Conservation (phyloP, 2,888 invertebrate genomes). For the Lottia gigantea region DNA sequence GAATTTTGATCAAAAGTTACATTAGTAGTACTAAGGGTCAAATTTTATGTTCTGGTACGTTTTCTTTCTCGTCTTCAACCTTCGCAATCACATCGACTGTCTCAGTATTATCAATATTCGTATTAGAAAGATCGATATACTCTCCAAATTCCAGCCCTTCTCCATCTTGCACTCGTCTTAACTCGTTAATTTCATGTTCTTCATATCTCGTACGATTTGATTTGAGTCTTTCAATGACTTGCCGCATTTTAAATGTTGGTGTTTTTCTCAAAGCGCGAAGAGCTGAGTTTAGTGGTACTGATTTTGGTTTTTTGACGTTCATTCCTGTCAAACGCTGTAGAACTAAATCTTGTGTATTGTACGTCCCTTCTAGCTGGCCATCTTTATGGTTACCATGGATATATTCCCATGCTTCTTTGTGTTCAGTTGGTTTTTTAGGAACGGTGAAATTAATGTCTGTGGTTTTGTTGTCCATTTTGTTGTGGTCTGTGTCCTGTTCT, state of each 20-base stretch:
- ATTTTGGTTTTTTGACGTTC: constrained; percentile 28
- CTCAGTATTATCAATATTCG: constrained; percentile 13
- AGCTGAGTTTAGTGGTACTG: constrained; percentile 49
- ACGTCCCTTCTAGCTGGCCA: constrained; percentile 36
- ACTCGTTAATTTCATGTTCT: constrained; percentile 52
- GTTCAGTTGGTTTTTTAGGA: constrained; percentile 23
- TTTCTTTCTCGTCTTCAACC: background rate
- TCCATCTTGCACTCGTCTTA: constrained; percentile 32
- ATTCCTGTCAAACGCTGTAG: constrained; percentile 54
- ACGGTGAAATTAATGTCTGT: constrained; percentile 10
- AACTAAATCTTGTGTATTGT: constrained; percentile 51
- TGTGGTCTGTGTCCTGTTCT: background rate
- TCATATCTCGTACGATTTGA: constrained; percentile 51
- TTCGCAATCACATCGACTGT: background rate
- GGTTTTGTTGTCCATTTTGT: constrained; percentile 12
- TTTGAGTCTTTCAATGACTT: constrained; percentile 57
- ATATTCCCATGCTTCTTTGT: constrained; percentile 47
- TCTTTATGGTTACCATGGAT: constrained; percentile 44
- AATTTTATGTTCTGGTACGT: background rate
- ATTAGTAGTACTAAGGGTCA: no score
- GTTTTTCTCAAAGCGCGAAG: constrained; percentile 59
- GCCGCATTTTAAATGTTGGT: constrained; percentile 61
- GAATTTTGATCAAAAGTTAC: no score
- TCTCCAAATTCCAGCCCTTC: background rate
- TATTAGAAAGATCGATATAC: background rate